Evolutionary conservation across 2,113 vertebrate species (phyloP), one percentile per base, ranked within the genome.

Genomic region (Salvator merianae): DNA sequence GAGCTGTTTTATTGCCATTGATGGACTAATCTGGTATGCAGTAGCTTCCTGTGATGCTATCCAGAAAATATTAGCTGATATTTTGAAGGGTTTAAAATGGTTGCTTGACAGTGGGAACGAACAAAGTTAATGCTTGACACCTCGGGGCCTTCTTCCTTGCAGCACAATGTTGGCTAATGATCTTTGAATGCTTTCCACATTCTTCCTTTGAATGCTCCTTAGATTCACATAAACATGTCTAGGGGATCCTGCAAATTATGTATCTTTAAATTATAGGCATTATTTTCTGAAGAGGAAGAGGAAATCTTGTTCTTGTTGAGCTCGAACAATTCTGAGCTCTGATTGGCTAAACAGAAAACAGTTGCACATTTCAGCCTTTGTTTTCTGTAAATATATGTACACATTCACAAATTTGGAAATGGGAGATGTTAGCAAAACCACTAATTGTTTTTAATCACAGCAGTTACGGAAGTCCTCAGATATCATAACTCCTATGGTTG

Each of bases 201-300:
- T 36, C n/a, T 65, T 63, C 36, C 34, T 74, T 18, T 20, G 16
- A 76, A 50, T 53, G 32, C 43, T 47, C 53, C 30, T 28, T 55
- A 28, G n/a, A 16, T 55, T 50, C 32, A 77, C 53, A 22, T 34
- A 55, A 77, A 30, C 80, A 30, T 63, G 88, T 91, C 2, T 65
- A 3, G 20, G 59, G 65, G 59, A n/a, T 91, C 91, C 84, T 91
- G 89, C 81, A 91, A 90, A 75, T 43, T 30, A 34, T 53, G 24
- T 69, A 26, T 38, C 69, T 38, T 71, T 73, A 73, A 73, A 43
- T 73, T 28, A 69, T 26, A 30, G n/a, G 40, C 38, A 0, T 3
- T 8, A 4, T 80, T 80, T 26, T 43, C 30, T 26, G 47, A 26
- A 36, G 71, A 22, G 13, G 20, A 43, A 47, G 30, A 30, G 24